A percentile compares a stretch with the other conserved stretches of the same genome.
phyloP scores from a whole-genome alignment of 1,140 invertebrate genomes.

The Penaeus japonicus region DNA sequence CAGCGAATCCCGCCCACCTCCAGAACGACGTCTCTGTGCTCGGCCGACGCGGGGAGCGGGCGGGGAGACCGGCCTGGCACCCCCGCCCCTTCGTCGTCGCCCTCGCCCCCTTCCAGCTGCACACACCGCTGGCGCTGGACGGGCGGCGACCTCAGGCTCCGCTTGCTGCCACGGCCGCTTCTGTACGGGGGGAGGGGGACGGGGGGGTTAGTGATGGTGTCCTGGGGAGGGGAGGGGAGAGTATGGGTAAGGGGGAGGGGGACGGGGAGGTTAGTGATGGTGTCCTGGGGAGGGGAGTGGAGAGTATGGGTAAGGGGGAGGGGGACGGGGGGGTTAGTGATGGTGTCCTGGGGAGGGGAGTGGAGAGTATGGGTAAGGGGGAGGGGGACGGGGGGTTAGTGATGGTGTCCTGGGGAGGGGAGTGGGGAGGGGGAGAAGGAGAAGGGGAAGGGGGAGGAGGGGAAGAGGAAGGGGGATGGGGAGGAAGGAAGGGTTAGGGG shows the following conservation, averaged over 20 bases:
- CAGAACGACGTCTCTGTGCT: constrained; percentile 4
- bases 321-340: not conserved
- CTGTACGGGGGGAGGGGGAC: not conserved
- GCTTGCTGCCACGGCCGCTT: constrained; percentile 45
- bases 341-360: not conserved
- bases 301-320: not conserved
- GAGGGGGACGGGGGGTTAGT: too few species aligned
- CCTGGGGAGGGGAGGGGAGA: not conserved
- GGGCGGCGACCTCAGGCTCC: constrained; percentile 37
- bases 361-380: too few species aligned
- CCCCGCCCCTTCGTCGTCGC: constrained; percentile 43
- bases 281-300: too few species aligned
- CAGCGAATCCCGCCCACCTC: not conserved
- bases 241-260: too few species aligned
- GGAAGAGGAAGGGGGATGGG: too few species aligned
- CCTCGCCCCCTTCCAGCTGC: constrained; percentile 30
- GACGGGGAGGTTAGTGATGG: too few species aligned
- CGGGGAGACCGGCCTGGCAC: constrained; percentile 26
- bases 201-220: not conserved
- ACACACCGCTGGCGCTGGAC: constrained; percentile 51
- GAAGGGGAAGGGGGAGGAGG: not conserved
- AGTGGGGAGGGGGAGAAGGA: too few species aligned
- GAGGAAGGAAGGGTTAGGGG: too few species aligned
- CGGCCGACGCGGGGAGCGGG: constrained; percentile 18
- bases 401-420: too few species aligned